Evolutionary conservation across 2,888 invertebrate species (phyloP).

Genomic region (Stenurella melanura): DNA sequence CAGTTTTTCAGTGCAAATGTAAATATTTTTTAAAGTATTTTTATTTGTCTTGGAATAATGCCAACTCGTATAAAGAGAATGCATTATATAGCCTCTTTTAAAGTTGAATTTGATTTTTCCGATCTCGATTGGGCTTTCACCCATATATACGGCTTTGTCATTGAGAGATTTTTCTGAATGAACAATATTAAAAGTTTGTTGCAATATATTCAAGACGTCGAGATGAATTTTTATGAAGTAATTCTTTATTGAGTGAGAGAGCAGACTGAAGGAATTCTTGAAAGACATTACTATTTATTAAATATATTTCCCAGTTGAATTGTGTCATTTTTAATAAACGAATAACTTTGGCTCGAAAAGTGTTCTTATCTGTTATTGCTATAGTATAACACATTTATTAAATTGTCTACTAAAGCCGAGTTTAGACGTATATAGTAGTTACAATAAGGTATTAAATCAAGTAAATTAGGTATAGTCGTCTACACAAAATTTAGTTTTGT

Average conservation of each 20-base stretch:
- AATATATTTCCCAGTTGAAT: not conserved
- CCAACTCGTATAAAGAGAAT: not conserved
- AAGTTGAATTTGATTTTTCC: not conserved
- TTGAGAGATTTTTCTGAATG: constrained; percentile 1
- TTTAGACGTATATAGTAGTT: too few species aligned
- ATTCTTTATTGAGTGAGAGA: not conserved
- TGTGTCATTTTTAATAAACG: not conserved
- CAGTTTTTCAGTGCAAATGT: not conserved
- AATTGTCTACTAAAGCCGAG: too few species aligned
- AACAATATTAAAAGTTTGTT: not conserved
- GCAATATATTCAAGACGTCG: not conserved
- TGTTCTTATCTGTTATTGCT: not conserved
- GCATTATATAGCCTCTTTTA: not conserved
- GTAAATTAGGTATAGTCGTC: too few species aligned
- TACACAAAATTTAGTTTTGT: too few species aligned
- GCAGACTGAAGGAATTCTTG: not conserved
- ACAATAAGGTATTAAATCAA: too few species aligned
- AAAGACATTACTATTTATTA: not conserved
- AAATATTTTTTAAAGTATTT: not conserved
- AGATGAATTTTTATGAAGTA: not conserved
- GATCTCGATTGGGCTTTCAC: not conserved
- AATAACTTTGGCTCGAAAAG: not conserved
- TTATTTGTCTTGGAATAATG: not conserved
- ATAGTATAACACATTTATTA: too few species aligned
- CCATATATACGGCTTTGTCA: not conserved